Percentiles rank a stretch among this genome's conserved stretches.
These are phyloP conservation scores for Discoglossus pictus DNA, from an alignment of 2,797 vertebrate genomes.

Conservation along the genomic window DNA sequence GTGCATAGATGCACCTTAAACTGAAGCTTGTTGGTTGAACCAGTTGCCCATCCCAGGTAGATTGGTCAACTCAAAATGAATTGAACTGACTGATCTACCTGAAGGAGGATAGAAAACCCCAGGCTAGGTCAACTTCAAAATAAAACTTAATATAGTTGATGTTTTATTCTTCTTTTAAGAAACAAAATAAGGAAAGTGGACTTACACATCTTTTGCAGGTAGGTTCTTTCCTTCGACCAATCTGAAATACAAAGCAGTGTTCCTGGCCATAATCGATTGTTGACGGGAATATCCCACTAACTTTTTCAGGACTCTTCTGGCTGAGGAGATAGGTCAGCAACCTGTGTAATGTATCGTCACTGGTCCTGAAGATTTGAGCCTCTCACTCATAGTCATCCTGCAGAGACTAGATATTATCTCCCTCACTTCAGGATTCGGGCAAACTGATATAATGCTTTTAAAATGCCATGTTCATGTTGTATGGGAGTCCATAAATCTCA, in stretches of 20 bases:
- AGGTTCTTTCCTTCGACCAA: constrained; percentile 88
- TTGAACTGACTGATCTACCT: too few species aligned
- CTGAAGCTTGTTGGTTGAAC: too few species aligned
- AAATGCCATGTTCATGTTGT: not conserved
- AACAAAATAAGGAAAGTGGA: constrained; percentile 28
- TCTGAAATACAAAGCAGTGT: constrained; percentile 84
- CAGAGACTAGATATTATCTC: not conserved
- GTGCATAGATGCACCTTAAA: too few species aligned
- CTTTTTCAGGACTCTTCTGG: not conserved
- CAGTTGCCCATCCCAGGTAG: too few species aligned
- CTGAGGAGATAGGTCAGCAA: not conserved
- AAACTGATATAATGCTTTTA: not conserved
- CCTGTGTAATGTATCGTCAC: not conserved
- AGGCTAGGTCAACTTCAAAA: too few species aligned
- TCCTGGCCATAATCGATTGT: constrained; percentile 76
- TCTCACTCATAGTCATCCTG: constrained; percentile 2
- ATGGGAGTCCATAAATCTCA: too few species aligned
- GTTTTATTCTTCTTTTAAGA: too few species aligned
- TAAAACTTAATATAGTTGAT: too few species aligned
- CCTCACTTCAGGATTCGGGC: not conserved
- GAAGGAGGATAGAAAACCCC: too few species aligned
- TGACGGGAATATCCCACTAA: not conserved
- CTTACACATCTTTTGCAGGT: constrained; percentile 91
- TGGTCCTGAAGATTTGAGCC: not conserved
- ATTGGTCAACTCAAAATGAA: too few species aligned